Percentiles rank a stretch among this genome's conserved stretches.
Evolutionary conservation across 2,113 vertebrate species (phyloP).

Genomic region (Nibea coibor): DNA sequence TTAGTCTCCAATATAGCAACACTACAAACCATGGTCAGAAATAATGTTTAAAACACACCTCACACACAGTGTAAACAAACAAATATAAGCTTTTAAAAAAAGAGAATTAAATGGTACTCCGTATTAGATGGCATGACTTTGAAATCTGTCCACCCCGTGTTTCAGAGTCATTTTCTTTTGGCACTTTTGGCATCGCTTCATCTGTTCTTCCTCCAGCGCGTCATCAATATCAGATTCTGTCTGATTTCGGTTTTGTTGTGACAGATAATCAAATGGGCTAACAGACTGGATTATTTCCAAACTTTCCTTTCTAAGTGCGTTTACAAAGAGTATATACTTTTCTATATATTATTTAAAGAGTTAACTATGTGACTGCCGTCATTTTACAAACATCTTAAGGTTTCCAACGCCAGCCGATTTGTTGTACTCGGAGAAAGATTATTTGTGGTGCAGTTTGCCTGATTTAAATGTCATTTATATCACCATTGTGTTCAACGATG

Average conservation of each 20-base stretch:
- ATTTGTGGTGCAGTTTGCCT: not conserved
- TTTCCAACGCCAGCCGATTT: not conserved
- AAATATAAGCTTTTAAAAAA: not conserved
- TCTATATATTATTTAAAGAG: constrained; percentile 47
- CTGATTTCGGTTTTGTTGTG: constrained; percentile 34
- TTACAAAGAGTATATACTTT: constrained; percentile 69
- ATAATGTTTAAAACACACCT: not conserved
- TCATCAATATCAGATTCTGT: constrained; percentile 13
- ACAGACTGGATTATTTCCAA: not conserved
- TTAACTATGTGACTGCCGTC: constrained; percentile 3
- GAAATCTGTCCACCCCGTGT: not conserved
- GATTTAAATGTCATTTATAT: constrained; percentile 5
- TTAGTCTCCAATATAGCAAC: constrained; percentile 7
- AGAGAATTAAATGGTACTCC: not conserved
- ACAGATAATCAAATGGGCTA: constrained; percentile 35
- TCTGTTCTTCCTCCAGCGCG: constrained; percentile 17
- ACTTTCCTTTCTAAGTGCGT: constrained; percentile 13
- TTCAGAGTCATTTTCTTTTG: not conserved
- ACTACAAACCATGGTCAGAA: not conserved
- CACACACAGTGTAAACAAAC: not conserved
- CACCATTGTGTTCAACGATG: not conserved
- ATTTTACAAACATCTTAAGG: not conserved
- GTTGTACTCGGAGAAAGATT: not conserved
- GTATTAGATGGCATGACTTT: not conserved
- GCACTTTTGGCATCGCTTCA: not conserved